Base-by-base conservation (phyloP, 2,113 vertebrate genomes). In the Girardinichthys multiradiatus region DNA sequence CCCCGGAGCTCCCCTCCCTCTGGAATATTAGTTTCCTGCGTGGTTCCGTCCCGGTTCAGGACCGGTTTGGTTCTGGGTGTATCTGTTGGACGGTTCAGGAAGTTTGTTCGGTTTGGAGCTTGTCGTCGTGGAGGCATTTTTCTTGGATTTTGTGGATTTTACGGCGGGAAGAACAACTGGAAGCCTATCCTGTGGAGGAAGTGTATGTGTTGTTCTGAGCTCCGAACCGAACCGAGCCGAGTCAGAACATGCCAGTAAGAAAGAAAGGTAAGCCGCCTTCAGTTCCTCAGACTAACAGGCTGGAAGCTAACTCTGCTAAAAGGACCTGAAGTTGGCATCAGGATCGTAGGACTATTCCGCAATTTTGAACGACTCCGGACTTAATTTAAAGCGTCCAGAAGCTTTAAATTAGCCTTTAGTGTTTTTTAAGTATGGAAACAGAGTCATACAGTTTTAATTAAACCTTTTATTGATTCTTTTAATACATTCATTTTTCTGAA, bases 181-280 rank as follows among this genome's bases (percentile, higher is more conserved):
- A n/a, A 7, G 4, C 2, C 59, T 69, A 59, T 29, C 63, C 81
- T 8, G 79, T 17, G 79, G 4, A 59, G 3, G 62, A 72, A 28
- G 64, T 76, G 78, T 61, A 81, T 87, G 81, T 31, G 79, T 81
- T 70, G 63, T 33, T 39, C 33, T 27, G 72, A 86, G 79, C 70
- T 57, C 79, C 72, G 27, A 8, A 37, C 71, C 69, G 67, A 74
- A 69, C 74, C 79, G 63, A 28, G 37, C 70, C 80, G 62, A 83
- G 83, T 72, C 85, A 45, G 39, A 83, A 89, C 94, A 98, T 98
- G 97, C 97, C 97, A 39, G 95, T 98, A 73, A 90, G 96, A 80
- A 97, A 95, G 90, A 96, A 95, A 96, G 97, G 97, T 97, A 93
- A 96, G 94, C 87, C 59, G 69, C 83, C 84, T 79, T 77, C 75